phyloP scores from a whole-genome alignment of 2,113 vertebrate species.

The Tylochromis polylepis region DNA sequence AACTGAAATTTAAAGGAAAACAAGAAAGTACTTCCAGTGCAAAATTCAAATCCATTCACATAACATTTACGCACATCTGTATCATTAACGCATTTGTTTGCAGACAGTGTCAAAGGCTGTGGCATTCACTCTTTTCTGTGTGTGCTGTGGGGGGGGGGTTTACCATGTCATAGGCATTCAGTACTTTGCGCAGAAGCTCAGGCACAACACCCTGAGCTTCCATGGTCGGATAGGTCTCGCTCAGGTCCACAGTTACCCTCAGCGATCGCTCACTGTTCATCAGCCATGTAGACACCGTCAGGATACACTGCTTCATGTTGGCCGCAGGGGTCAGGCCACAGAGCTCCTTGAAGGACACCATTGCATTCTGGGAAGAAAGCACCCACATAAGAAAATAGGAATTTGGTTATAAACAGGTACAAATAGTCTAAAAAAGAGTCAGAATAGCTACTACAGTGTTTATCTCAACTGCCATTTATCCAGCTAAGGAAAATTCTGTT shows the following conservation, averaged over 20 bases:
- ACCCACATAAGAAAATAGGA: not conserved
- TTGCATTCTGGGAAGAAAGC: constrained; percentile 77
- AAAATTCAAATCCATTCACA: not conserved
- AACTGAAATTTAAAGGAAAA: not conserved
- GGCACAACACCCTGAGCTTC: constrained; percentile 85
- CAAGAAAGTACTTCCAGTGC: not conserved
- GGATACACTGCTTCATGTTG: constrained; percentile 93
- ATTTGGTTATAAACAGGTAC: not conserved
- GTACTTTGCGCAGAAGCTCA: constrained; percentile 86
- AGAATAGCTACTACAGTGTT: not conserved
- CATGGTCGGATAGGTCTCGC: constrained; percentile 85
- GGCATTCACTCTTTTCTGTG: not conserved
- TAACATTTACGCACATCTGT: not conserved
- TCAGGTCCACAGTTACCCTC: constrained; percentile 82
- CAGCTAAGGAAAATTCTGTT: not conserved
- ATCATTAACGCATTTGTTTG: not conserved
- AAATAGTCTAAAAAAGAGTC: not conserved
- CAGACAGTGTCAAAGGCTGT: not conserved
- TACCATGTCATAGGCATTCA: constrained; percentile 87
- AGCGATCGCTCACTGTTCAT: constrained; percentile 82
- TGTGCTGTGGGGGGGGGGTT: accelerated
- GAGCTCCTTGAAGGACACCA: constrained; percentile 92
- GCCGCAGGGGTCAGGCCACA: constrained; percentile 87
- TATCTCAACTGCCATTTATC: not conserved
- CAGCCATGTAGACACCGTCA: constrained; percentile 85